phyloP scores from a whole-genome alignment of 35 echinoderm and acorn worm genomes.

The Acanthaster planci region DNA sequence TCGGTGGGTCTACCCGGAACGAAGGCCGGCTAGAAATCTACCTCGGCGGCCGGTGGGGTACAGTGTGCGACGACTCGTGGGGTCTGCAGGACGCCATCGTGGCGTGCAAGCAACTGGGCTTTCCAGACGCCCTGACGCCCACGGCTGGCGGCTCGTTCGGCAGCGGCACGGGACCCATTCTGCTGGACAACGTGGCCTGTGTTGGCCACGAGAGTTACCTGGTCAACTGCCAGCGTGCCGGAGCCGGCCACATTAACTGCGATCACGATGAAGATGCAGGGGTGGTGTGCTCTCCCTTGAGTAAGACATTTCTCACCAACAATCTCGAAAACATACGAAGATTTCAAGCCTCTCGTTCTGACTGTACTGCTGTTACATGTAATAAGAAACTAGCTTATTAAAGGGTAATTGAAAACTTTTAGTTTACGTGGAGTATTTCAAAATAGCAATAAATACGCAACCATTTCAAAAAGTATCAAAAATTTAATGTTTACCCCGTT shows the following conservation, averaged over 20 bases:
- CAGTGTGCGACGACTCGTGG: conserved; percentile 39
- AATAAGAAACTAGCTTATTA: too few relatives aligned
- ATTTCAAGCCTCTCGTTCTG: too few relatives aligned
- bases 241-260: background rate
- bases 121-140: background rate
- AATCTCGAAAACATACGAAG: too few relatives aligned
- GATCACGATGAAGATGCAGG: conserved; percentile 28
- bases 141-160: conserved; percentile 7
- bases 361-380: too few relatives aligned
- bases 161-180: conserved; percentile 13
- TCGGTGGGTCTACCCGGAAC: conserved; percentile 1
- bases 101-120: conserved; percentile 35
- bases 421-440: too few relatives aligned
- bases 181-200: conserved; percentile 15
- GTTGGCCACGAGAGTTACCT: background rate
- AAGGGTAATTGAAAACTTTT: too few relatives aligned
- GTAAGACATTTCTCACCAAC: background rate
- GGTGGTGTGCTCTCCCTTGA: background rate
- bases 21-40: conserved; percentile 35
- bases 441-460: too few relatives aligned
- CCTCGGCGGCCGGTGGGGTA: conserved; percentile 17
- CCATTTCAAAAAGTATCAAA: too few relatives aligned
- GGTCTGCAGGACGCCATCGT: conserved; percentile 22
- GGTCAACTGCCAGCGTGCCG: background rate
- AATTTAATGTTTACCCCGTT: too few relatives aligned